Base-by-base conservation (phyloP, 2,888 invertebrate genomes). In the Drosophila ustulata region DNA sequence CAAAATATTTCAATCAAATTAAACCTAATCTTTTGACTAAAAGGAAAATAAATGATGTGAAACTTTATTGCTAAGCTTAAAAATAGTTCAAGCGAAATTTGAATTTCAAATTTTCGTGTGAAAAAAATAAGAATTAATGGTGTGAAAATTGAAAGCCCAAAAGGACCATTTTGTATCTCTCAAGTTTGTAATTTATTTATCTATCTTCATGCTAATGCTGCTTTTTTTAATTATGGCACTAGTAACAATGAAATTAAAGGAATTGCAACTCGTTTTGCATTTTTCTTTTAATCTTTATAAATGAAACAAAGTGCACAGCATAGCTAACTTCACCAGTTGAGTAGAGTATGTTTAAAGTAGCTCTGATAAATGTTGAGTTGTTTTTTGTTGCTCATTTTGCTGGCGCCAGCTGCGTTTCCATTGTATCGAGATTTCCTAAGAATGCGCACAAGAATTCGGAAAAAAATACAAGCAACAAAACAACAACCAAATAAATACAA, bases 401-500 rank as follows among this genome's bases (percentile, higher is more conserved):
- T 79, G 75, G 75, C 76, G 75, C 75, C 75, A 76, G 89, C 67
- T 75, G 78, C 68, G 81, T 64, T 71, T 71, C 39, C 56, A 52
- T 69, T 64, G 56, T 59, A 49, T 71, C 51, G 86, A 72, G 71
- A 78, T 78, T 84, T 87, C 61, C 85, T 62, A 81, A 87, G 89
- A 83, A 83, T 87, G 58, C 65, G 82, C 79, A 57, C 56, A 75
- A 78, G 85, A 84, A 89, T 89, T 84, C 72, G 51, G 56, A 53
- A 56, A 52, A 66, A 64, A 45, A 66, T 65, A 51, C 52, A 37
- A 58, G 51, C 50, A 63, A 74, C 59, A 58, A 49, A 51, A 55
- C 66, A 66, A 45, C 58, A 62, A 56, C 53, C 6, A 57, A 67
- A 78, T 59, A 64, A 43, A 59, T 55, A 26, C 13, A 53, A 41